Evolutionary conservation across 2,113 vertebrate genomes (phyloP).

Genomic region (Platichthys stellatus): DNA sequence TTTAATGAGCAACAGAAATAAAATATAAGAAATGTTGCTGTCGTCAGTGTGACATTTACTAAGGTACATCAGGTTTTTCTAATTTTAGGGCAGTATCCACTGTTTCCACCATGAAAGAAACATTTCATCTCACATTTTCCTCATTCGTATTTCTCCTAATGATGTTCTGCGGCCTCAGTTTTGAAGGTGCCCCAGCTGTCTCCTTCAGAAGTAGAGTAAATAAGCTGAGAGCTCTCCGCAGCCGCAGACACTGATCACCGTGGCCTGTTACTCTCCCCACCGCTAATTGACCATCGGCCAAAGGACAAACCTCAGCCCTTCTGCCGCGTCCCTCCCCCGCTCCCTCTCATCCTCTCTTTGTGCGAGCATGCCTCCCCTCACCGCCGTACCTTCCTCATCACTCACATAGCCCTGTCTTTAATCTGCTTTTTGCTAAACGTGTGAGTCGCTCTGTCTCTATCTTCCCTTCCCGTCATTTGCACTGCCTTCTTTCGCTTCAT

Average conservation of each 20-base stretch:
- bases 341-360: conserved; percentile 33
- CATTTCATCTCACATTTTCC: conserved; percentile 17
- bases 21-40: not conserved
- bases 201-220: conserved; percentile 61
- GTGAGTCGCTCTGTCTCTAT: conserved; percentile 4
- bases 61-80: not conserved
- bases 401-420: conserved; percentile 17
- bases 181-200: conserved; percentile 65
- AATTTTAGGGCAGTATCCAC: not conserved
- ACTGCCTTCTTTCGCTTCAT: conserved; percentile 18
- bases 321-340: conserved; percentile 29
- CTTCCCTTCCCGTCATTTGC: conserved; percentile 13
- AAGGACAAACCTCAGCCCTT: conserved; percentile 62
- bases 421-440: conserved; percentile 25
- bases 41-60: not conserved
- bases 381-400: conserved; percentile 13
- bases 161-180: conserved; percentile 40
- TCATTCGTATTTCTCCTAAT: conserved; percentile 53
- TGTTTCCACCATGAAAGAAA: conserved; percentile 17
- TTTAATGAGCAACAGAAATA: not conserved
- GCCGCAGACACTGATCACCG: conserved; percentile 45
- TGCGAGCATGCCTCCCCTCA: conserved; percentile 28
- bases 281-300: conserved; percentile 72
- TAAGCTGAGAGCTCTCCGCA: conserved; percentile 63
- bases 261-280: conserved; percentile 52